Conservation (phyloP, 2,113 vertebrate genomes). For the Cololabis saira region DNA sequence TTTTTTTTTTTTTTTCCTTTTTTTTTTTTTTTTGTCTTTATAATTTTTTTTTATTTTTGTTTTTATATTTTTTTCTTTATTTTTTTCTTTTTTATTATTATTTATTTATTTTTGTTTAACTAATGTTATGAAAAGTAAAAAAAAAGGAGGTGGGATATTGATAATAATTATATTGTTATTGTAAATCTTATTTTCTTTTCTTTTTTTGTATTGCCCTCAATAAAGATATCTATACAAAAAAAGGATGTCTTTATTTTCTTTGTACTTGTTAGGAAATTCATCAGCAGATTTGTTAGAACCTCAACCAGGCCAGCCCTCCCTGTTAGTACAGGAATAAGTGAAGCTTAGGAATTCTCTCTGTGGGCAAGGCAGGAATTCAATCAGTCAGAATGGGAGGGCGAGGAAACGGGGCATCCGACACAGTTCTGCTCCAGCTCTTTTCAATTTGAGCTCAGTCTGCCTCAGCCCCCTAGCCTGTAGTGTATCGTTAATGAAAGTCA, state of each 20-base stretch:
- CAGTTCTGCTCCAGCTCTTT: conserved; percentile 79
- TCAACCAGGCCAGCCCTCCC: conserved; percentile 27
- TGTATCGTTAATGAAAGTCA: conserved; percentile 76
- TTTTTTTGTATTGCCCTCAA: no score
- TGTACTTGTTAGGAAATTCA: conserved; percentile 2
- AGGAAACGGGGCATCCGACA: conserved; percentile 74
- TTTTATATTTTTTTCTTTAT: no score
- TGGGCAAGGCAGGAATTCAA: conserved; percentile 73
- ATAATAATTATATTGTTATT: no score
- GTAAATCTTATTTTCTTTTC: no score
- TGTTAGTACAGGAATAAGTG: conserved; percentile 38
- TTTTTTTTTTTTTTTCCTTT: no score
- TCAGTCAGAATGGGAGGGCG: conserved; percentile 62
- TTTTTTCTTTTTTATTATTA: no score
- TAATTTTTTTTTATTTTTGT: no score
- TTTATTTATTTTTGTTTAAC: no score
- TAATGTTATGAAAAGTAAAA: no score
- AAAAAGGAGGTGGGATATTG: no score
- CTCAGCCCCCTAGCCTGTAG: conserved; percentile 67
- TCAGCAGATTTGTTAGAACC: conserved; percentile 38
- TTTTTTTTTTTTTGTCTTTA: no score
- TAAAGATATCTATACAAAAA: no score
- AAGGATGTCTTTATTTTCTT: not conserved
- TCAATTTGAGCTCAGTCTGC: conserved; percentile 76
- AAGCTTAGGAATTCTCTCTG: conserved; percentile 63